phyloP scores from a whole-genome alignment of 2,797 vertebrate genomes.

The Mormyrus hasselquistii region DNA sequence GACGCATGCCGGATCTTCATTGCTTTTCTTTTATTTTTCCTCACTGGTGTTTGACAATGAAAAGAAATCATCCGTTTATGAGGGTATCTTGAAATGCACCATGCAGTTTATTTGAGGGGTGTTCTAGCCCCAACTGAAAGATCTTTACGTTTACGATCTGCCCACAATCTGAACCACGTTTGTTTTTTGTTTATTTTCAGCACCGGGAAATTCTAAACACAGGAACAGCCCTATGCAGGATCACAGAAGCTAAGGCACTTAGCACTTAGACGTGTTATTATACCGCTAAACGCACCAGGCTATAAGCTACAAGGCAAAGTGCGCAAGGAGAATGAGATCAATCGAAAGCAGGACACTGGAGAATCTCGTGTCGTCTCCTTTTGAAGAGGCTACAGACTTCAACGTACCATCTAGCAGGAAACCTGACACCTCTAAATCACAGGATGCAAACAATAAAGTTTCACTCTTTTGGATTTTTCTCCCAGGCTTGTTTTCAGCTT shows the following conservation, averaged over 20 bases:
- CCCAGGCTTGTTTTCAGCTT: background rate
- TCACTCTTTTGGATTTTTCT: slow-evolving; percentile 1
- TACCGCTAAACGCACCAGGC: background rate
- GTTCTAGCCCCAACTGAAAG: background rate
- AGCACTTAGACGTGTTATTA: slow-evolving; percentile 5
- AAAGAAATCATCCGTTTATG: background rate
- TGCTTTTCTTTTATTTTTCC: background rate
- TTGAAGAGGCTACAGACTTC: background rate
- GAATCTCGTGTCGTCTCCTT: background rate
- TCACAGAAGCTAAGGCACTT: background rate
- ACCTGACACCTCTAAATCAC: slow-evolving; percentile 20
- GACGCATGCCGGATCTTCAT: background rate
- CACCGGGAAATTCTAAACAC: too few relatives aligned
- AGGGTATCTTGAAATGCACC: background rate
- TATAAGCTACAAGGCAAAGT: background rate
- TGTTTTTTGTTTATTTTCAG: background rate
- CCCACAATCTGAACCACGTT: background rate
- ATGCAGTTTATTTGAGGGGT: background rate
- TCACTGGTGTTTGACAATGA: background rate
- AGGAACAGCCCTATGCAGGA: background rate
- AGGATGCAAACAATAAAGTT: background rate
- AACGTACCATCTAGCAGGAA: background rate
- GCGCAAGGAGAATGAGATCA: background rate
- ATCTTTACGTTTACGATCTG: background rate
- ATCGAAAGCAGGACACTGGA: background rate